Conservation (phyloP, 2,888 invertebrate genomes). For the Caenorhabditis panamensis region DNA sequence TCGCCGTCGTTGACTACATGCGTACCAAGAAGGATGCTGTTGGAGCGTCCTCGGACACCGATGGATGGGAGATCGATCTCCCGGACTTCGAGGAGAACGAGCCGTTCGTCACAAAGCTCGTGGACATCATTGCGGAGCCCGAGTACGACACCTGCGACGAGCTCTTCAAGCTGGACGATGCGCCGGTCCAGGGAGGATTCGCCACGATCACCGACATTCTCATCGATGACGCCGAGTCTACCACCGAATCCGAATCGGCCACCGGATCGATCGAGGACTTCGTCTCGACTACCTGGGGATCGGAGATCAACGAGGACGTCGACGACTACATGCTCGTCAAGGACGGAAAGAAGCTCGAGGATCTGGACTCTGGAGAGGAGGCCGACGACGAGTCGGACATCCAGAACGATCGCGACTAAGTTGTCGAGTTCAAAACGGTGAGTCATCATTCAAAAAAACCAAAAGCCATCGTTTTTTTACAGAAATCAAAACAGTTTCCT, state of each 20-base stretch:
- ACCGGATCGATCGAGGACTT: constrained; percentile 12
- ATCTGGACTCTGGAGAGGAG: constrained; percentile 14
- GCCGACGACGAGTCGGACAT: constrained; percentile 6
- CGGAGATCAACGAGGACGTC: neutral
- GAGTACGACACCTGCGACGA: neutral
- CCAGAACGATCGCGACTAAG: neutral
- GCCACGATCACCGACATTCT: neutral
- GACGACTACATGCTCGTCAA: neutral
- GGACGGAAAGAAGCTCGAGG: neutral
- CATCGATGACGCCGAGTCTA: neutral
- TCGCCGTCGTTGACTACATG: too few relatives aligned
- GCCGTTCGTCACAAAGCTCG: neutral
- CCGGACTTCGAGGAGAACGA: too few relatives aligned
- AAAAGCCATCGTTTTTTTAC: too few relatives aligned
- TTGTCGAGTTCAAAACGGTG: neutral
- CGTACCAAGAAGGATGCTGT: too few relatives aligned
- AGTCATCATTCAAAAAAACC: neutral
- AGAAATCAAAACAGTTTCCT: too few relatives aligned
- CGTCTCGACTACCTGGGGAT: neutral
- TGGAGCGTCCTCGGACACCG: too few relatives aligned
- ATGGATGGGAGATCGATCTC: too few relatives aligned
- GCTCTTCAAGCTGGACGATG: neutral
- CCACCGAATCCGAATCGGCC: neutral
- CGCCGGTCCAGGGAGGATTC: neutral
- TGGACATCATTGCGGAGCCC: neutral